Evolutionary conservation across 2,888 invertebrate species (phyloP).

Genomic region (Halictus quadricinctus): DNA sequence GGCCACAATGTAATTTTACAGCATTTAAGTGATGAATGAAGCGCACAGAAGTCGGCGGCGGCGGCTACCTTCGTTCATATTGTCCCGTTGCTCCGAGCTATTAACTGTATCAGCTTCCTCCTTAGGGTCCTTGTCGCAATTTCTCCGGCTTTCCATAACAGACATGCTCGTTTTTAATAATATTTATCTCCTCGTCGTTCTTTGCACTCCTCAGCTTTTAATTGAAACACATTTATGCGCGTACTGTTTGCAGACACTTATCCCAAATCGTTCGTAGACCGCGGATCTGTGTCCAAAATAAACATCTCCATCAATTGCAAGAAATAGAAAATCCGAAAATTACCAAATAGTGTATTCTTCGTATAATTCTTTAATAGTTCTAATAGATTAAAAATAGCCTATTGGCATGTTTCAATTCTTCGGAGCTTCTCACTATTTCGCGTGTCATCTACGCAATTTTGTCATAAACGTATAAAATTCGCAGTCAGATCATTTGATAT

Average conservation of each 20-base stretch:
- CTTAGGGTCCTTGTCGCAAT: slow-evolving; percentile 15
- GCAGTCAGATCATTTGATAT: not conserved
- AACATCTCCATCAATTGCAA: not conserved
- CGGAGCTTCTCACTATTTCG: not conserved
- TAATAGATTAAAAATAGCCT: not conserved
- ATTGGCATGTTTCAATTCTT: not conserved
- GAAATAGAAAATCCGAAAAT: not conserved
- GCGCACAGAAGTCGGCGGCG: slow-evolving; percentile 53
- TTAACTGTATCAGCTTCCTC: slow-evolving; percentile 52
- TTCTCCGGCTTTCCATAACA: slow-evolving; percentile 4
- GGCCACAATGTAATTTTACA: slow-evolving; percentile 69
- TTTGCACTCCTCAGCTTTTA: not conserved
- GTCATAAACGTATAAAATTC: not conserved
- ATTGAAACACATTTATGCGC: not conserved
- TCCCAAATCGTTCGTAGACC: no score
- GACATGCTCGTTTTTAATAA: not conserved
- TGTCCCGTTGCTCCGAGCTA: slow-evolving; percentile 49
- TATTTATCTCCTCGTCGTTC: not conserved
- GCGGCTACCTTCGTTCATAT: slow-evolving; percentile 52
- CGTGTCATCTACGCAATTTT: not conserved
- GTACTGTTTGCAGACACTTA: not conserved
- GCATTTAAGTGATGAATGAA: slow-evolving; percentile 60
- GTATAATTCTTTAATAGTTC: not conserved
- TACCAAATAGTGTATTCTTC: not conserved
- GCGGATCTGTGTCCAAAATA: not conserved